These are phyloP conservation scores for Leptoclinus maculatus DNA, from an alignment of 2,797 vertebrate species.

Conservation along the genomic window DNA sequence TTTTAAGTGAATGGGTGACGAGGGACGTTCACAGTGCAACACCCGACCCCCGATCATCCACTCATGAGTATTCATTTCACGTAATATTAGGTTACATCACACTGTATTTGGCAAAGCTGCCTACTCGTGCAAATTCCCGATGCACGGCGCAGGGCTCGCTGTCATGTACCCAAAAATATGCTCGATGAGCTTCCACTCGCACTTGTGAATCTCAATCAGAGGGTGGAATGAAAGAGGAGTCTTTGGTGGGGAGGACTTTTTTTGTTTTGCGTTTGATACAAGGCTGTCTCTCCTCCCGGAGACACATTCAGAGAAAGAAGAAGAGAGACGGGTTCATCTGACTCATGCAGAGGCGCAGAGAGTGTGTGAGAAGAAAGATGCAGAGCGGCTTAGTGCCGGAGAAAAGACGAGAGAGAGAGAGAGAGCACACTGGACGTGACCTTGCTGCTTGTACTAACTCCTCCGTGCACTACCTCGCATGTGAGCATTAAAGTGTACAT, in stretches of 20 bases:
- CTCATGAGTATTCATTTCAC: slow-evolving; percentile 18
- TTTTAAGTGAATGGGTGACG: background rate
- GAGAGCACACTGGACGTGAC: slow-evolving; percentile 16
- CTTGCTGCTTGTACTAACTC: slow-evolving; percentile 24
- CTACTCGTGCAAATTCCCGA: slow-evolving; percentile 18
- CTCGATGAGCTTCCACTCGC: background rate
- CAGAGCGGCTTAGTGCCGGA: slow-evolving; percentile 27
- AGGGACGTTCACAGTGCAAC: slow-evolving; percentile 8
- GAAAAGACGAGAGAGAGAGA: slow-evolving; percentile 4
- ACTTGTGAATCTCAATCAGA: slow-evolving; percentile 24
- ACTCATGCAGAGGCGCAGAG: slow-evolving; percentile 65
- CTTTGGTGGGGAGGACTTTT: background rate
- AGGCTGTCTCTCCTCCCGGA: slow-evolving; percentile 30
- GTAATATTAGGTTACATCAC: slow-evolving; percentile 26
- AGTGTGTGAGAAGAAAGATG: slow-evolving; percentile 19
- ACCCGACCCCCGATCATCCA: background rate
- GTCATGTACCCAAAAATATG: slow-evolving; percentile 1
- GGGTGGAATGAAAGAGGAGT: background rate
- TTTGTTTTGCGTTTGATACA: slow-evolving; percentile 2
- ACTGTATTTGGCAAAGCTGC: slow-evolving; percentile 16
- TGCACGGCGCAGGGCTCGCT: background rate
- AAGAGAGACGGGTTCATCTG: slow-evolving; percentile 48
- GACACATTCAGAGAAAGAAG: slow-evolving; percentile 47
- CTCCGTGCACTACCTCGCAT: slow-evolving; percentile 3
- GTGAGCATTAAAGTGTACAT: background rate